These are phyloP conservation scores for Malurus melanocephalus DNA, from an alignment of 2,113 vertebrate species.

Conservation along the genomic window DNA sequence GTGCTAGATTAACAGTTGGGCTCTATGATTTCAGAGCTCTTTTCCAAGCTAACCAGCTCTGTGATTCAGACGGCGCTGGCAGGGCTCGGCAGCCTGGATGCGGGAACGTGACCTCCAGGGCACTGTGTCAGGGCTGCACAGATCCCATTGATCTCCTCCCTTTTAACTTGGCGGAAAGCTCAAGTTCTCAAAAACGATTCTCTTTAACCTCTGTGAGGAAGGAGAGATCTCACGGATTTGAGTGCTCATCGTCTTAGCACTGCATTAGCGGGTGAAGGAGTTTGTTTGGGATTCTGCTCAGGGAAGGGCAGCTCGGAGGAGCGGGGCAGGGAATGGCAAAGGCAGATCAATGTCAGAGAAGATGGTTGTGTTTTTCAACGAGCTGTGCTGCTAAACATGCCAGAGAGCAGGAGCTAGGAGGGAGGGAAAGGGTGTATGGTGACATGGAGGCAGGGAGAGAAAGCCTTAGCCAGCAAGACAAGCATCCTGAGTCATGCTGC, in stretches of 20 bases:
- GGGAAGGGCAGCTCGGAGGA: fast-evolving
- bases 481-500: constrained; percentile 40
- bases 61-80: not conserved
- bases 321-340: not conserved
- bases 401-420: not conserved
- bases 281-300: constrained; percentile 14
- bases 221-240: not conserved
- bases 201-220: constrained; percentile 28
- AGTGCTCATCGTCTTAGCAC: not conserved
- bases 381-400: not conserved
- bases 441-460: not conserved
- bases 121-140: not conserved
- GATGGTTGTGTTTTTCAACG: not conserved
- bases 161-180: not conserved
- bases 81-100: not conserved
- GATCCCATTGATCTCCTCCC: constrained; percentile 23
- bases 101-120: not conserved
- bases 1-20: not conserved
- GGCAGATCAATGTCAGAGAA: not conserved
- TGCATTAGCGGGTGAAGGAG: not conserved
- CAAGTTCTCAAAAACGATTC: not conserved
- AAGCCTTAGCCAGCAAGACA: constrained; percentile 22
- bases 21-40: not conserved
- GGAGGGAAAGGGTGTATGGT: not conserved
- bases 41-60: not conserved